Conservation (phyloP, 1,140 invertebrate genomes). For the Coptotermes formosanus region DNA sequence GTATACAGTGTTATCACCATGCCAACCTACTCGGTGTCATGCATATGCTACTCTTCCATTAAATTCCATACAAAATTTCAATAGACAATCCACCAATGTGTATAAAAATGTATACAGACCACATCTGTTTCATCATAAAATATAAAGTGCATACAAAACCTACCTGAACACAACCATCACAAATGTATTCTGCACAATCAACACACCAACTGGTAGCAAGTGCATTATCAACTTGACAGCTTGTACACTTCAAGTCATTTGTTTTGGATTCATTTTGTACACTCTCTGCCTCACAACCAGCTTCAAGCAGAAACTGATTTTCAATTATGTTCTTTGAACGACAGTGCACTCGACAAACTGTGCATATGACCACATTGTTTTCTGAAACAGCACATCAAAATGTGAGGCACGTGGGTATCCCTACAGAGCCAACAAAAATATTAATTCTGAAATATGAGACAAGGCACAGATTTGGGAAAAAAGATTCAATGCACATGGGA, state of each 20-base stretch:
- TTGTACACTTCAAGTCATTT: conserved; percentile 74
- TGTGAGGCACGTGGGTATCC: no score
- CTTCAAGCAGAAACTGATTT: conserved; percentile 71
- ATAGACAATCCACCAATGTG: not conserved
- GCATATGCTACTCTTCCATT: not conserved
- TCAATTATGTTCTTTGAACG: conserved; percentile 65
- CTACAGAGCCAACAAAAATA: no score
- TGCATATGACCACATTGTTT: conserved; percentile 48
- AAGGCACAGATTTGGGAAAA: no score
- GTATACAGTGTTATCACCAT: no score
- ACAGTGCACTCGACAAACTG: conserved; percentile 61
- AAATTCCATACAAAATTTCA: no score
- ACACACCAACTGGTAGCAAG: conserved; percentile 81
- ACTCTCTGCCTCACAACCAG: conserved; percentile 47
- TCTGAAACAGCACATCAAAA: conserved; percentile 24
- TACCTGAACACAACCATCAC: conserved; percentile 82
- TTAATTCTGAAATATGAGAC: no score
- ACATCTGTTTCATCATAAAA: not conserved
- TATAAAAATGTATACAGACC: not conserved
- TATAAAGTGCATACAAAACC: conserved; percentile 6
- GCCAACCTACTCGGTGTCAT: not conserved
- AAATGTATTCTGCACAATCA: conserved; percentile 87
- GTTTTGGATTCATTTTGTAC: conserved; percentile 44
- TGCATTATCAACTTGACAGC: conserved; percentile 74
- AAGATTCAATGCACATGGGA: no score